A percentile compares a stretch with the other conserved stretches of the same genome.
Evolutionary conservation across 2,797 vertebrate genomes (phyloP).

Genomic region (Hylomyscus alleni): DNA sequence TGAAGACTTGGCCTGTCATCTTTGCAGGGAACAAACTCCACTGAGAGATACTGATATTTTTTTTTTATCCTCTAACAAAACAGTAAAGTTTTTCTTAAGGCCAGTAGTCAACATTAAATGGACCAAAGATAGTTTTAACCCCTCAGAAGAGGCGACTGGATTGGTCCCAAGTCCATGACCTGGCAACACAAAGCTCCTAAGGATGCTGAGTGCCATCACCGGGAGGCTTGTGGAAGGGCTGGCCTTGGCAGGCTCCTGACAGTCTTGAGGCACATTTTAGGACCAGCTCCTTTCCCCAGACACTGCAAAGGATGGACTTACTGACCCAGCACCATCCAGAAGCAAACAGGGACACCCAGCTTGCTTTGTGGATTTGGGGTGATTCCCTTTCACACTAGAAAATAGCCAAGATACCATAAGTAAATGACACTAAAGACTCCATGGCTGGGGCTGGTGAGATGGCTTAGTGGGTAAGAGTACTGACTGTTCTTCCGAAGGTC

Average conservation of each 20-base stretch:
- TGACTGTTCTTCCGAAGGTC: too few relatives aligned
- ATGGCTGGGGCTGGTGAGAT: too few relatives aligned
- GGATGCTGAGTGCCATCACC: neutral
- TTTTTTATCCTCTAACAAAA: constrained; percentile 62
- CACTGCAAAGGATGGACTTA: neutral
- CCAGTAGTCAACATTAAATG: constrained; percentile 64
- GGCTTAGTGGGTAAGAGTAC: too few relatives aligned
- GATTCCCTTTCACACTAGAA: neutral
- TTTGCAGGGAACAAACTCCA: constrained; percentile 81
- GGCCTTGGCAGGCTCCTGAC: neutral
- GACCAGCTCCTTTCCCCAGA: neutral
- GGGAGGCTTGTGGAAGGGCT: neutral
- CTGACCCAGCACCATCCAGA: neutral
- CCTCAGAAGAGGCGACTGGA: neutral
- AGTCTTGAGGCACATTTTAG: accelerated
- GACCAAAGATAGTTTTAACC: constrained; percentile 53
- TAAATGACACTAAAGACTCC: neutral
- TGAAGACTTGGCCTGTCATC: constrained; percentile 84
- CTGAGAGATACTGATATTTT: constrained; percentile 58
- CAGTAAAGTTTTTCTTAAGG: constrained; percentile 18
- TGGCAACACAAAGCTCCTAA: neutral
- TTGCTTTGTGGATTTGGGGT: constrained; percentile 1
- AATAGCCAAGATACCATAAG: constrained; percentile 13
- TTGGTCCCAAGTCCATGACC: neutral
- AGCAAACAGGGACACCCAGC: neutral